Evolutionary conservation across 2,888 invertebrate genomes (phyloP).

Genomic region (Ophion ellenae): DNA sequence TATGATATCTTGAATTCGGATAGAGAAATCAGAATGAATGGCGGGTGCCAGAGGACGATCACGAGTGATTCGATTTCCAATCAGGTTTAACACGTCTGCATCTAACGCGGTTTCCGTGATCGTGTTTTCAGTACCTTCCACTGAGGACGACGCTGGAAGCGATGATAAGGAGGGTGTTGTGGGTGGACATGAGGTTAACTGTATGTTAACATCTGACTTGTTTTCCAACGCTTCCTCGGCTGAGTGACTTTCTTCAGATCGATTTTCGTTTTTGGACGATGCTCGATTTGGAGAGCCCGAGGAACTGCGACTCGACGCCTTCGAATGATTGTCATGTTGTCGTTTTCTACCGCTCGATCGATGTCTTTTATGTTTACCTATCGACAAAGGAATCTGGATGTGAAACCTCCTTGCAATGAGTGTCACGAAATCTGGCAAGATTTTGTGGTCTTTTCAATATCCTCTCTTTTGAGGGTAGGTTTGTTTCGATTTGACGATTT

Average conservation of each 20-base stretch:
- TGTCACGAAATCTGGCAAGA: no score
- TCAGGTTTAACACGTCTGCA: background rate
- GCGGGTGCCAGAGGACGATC: background rate
- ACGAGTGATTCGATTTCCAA: background rate
- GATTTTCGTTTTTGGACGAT: background rate
- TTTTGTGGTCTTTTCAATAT: background rate
- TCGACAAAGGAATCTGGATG: background rate
- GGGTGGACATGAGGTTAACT: background rate
- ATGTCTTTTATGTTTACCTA: constrained; percentile 10
- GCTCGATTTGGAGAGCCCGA: background rate
- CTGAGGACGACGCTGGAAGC: background rate
- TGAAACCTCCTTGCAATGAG: no score
- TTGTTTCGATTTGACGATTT: no score
- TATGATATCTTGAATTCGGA: constrained; percentile 48
- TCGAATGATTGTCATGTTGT: background rate
- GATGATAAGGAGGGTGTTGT: background rate
- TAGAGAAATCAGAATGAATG: constrained; percentile 9
- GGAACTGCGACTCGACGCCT: background rate
- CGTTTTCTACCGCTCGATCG: constrained; percentile 7
- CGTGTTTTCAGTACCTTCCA: background rate
- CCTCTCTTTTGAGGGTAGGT: background rate
- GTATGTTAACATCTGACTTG: background rate
- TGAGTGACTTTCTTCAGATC: background rate
- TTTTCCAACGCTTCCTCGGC: background rate
- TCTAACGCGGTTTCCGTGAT: background rate